Base-by-base conservation (phyloP, 2,113 vertebrate species). In the Raja brachyura region DNA sequence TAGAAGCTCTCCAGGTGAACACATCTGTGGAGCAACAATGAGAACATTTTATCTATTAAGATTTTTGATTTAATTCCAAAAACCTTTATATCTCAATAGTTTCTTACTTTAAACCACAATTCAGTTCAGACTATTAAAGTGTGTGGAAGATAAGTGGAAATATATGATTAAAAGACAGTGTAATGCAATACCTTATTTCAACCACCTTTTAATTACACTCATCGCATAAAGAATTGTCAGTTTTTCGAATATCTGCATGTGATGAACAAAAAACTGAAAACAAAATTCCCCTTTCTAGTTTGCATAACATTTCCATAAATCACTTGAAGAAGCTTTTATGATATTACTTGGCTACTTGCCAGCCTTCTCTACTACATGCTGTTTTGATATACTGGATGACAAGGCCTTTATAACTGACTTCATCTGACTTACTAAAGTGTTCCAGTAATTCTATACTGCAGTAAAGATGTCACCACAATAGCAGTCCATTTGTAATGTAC, bases 271-370 rank as follows among this genome's bases (percentile, higher is more conserved):
- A 88, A 93, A 94, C 66, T 90, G 94, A 14, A 9, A 39, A 93
- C 5, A 93, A 94, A 93, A 31, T 93, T 78, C 93, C 75, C 28
- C 73, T 22, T 94, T 83, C 77, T 93, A 2, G 22, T 75, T 28
- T 92, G 13, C 90, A 81, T 76, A 81, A 93, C 14, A 93, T 93
- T 93, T 83, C 93, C 93, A 94, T 78, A 94, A 93, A 95, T 94
- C 63, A 94, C 16, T 93, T 28, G 90, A 93, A 93, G 74, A 94
- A 54, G 22, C 33, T 93, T 94, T 94, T 94, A 93, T 79, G 78
- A 20, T 93, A 81, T 94, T 94, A 93, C 94, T 79, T 94, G 76
- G 76, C 18, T 61, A 81, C 90, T 79, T 93, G 59, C 13, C 78
- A 90, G 66, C 22, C 5, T 73, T 73, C 10, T 20, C 11, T 73